Conservation (phyloP, 2,113 vertebrate genomes). For the Solea solea region DNA sequence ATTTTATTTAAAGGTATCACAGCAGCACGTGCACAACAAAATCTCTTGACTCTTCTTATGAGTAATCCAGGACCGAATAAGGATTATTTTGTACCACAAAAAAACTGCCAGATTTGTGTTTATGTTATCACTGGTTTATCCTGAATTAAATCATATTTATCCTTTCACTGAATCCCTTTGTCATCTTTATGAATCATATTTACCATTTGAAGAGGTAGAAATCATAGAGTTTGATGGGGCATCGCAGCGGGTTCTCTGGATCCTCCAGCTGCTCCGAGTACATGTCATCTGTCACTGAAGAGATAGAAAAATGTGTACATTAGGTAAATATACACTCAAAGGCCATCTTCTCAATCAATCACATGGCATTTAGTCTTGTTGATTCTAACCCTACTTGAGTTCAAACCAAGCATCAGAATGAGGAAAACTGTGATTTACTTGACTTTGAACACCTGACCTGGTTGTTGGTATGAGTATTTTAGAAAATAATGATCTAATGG, state of each 20-base stretch:
- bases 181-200: slow-evolving; percentile 52
- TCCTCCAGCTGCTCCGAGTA: slow-evolving; percentile 98
- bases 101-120: not conserved
- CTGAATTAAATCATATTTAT: not conserved
- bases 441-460: too few relatives aligned
- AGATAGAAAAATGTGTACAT: not conserved
- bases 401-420: too few relatives aligned
- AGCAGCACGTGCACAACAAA: not conserved
- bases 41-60: not conserved
- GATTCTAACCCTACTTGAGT: too few relatives aligned
- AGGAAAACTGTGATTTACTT: too few relatives aligned
- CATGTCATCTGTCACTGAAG: slow-evolving; percentile 98
- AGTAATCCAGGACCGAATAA: not conserved
- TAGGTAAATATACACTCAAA: not conserved
- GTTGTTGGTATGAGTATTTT: too few relatives aligned
- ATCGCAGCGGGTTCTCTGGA: slow-evolving; percentile 96
- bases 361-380: too few relatives aligned
- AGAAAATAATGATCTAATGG: too few relatives aligned
- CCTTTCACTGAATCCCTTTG: not conserved
- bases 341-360: too few relatives aligned
- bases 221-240: slow-evolving; percentile 99
- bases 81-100: not conserved
- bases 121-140: not conserved
- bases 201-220: slow-evolving; percentile 99
- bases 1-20: slow-evolving; percentile 18